A percentile compares a stretch with the other conserved stretches of the same genome.
phyloP scores from a whole-genome alignment of 2,113 vertebrate species.

The Bos indicus region DNA sequence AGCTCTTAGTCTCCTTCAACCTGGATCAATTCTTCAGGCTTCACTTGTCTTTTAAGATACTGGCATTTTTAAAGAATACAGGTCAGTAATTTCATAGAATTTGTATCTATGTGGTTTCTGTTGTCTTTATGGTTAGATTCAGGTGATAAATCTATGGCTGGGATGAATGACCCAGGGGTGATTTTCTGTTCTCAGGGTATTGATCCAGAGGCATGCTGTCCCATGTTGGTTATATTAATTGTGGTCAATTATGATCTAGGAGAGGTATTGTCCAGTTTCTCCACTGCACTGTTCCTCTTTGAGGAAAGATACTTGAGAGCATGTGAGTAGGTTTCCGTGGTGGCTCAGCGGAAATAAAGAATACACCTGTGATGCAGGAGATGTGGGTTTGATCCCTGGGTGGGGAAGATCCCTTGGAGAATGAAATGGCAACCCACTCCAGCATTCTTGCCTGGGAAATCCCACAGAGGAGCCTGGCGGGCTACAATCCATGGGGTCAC shows the following conservation, averaged over 20 bases:
- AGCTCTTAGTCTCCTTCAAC: neutral
- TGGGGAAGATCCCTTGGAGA: neutral
- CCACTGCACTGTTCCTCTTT: neutral
- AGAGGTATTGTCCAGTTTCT: neutral
- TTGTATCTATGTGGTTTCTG: neutral
- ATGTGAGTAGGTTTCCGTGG: neutral
- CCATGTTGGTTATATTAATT: neutral
- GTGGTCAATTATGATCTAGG: neutral
- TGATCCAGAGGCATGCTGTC: too few species aligned
- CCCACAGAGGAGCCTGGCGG: neutral
- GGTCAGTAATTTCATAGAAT: neutral
- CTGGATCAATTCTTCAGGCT: neutral
- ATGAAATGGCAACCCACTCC: neutral
- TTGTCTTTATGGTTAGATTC: neutral
- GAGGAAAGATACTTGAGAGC: neutral
- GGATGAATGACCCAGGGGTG: neutral
- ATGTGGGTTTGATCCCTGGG: neutral
- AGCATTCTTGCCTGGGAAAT: neutral
- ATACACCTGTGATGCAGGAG: neutral
- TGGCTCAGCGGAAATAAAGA: neutral
- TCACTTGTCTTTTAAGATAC: neutral
- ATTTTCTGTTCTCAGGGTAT: neutral
- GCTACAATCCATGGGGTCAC: neutral
- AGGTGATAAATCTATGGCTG: neutral
- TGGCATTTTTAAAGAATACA: neutral